Evolutionary conservation across 2,888 invertebrate genomes (phyloP).

Genomic region (Chirona hameri): DNA sequence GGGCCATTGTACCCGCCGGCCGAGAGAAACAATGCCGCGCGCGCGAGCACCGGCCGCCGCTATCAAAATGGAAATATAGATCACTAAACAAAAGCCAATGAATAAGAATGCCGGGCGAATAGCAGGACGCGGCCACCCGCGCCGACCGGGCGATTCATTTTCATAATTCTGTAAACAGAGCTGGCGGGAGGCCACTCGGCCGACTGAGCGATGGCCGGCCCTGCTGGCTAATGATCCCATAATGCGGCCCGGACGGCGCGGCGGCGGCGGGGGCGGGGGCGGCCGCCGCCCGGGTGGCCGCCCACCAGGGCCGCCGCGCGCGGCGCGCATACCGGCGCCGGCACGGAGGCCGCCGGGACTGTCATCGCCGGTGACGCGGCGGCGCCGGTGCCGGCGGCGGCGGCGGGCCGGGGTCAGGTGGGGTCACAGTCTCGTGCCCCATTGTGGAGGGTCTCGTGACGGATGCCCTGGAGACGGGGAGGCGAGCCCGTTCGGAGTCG

Average conservation of each 20-base stretch:
- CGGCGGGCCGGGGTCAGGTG: neutral
- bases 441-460: too few species aligned
- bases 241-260: neutral
- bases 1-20: neutral
- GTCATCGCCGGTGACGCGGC: neutral
- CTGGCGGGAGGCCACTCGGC: neutral
- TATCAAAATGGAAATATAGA: constrained; percentile 27
- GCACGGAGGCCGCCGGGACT: neutral
- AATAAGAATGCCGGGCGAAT: constrained; percentile 12
- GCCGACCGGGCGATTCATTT: constrained; percentile 2
- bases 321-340: neutral
- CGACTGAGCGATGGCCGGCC: neutral
- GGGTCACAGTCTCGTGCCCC: too few species aligned
- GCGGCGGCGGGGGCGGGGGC: neutral
- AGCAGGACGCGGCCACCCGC: neutral
- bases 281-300: neutral
- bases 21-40: neutral
- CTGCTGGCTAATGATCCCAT: neutral
- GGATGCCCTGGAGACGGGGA: too few species aligned
- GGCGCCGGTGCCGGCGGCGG: neutral
- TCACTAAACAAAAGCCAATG: constrained; percentile 27
- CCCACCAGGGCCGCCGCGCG: neutral
- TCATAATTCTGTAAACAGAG: constrained; percentile 27
- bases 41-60: neutral
- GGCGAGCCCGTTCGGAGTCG: too few species aligned